Evolutionary conservation across 2,888 invertebrate genomes (phyloP), one percentile per base, ranked within the genome.

Genomic region (Disparrhopalites patrizii): DNA sequence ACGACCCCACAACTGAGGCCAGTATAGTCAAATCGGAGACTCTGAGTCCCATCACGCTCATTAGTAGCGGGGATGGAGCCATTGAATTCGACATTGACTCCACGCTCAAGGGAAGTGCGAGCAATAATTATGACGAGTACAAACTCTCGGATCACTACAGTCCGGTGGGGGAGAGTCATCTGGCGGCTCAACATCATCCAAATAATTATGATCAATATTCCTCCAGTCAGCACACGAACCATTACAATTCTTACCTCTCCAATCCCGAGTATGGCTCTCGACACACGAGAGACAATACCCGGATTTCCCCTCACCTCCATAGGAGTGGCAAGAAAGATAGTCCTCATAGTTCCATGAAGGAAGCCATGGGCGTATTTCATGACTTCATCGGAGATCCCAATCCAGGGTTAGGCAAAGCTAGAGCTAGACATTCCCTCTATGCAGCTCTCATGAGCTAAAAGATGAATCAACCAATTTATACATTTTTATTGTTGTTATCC

Each of bases 1-100:
- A 62, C 38, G 65, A 65, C 30, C 15, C 40, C 5, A 30, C 27
- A 18, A 40, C 61, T 3, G 58, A 60, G 18, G 61, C 60, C 18
- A 31, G 51, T 43, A 51, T 55, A 25, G 51, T 58, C 20, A 65
- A 61, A 31, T 38, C 65, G 18, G 65, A 65, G 30, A 31, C 60
- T 4, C 13, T 47, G 40, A 54, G 38, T 30, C 54, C 65, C 3
- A 25, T 65, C 38, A 38, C 52, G 3, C 23, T 65, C 1, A 20
- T 65, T 20, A 23, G 38, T 15, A 61, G 58, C 15, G 28, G 18
- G 5, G 55, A 54, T 4, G 65, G 60, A 15, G 40, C 58, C 8
- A 61, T 65, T 52, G 65, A 65, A 54, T 61, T 65, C 28, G 60
- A 60, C 28, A 20, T 65, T n/a, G 63, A 67, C 23, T 28, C 63